Evolutionary conservation across 2,888 invertebrate genomes (phyloP).

Genomic region (Catocala nupta): DNA sequence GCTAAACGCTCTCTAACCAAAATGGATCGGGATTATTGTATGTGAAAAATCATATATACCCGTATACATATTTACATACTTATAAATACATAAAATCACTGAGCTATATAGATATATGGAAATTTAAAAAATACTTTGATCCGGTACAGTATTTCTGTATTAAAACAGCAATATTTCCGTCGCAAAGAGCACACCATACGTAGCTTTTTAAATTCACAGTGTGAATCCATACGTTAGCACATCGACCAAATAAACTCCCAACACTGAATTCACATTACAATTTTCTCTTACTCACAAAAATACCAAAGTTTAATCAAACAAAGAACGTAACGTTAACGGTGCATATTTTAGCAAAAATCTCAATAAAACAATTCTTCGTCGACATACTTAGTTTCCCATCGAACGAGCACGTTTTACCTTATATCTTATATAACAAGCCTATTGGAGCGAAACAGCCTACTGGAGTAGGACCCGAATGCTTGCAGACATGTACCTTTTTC

Average conservation of each 20-base stretch:
- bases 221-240: background rate
- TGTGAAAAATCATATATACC: no score
- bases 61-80: no score
- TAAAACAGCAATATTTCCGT: no score
- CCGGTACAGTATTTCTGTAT: no score
- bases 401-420: constrained; percentile 26
- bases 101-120: no score
- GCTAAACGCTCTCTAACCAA: no score
- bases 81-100: no score
- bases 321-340: constrained; percentile 8
- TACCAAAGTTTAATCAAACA: constrained; percentile 7
- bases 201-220: background rate
- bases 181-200: no score
- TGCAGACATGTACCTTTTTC: constrained; percentile 31
- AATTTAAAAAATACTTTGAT: no score
- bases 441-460: constrained; percentile 19
- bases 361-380: constrained; percentile 22
- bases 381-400: constrained; percentile 26
- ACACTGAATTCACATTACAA: background rate
- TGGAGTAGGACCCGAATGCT: constrained; percentile 13
- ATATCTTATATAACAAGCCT: constrained; percentile 29
- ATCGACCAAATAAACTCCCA: background rate
- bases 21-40: no score
- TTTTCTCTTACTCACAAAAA: background rate
- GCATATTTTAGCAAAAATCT: constrained; percentile 24